Percentiles rank a stretch among this genome's conserved stretches.
Evolutionary conservation across 2,113 vertebrate species (phyloP).

Genomic region (Chlamydotis undulata): DNA sequence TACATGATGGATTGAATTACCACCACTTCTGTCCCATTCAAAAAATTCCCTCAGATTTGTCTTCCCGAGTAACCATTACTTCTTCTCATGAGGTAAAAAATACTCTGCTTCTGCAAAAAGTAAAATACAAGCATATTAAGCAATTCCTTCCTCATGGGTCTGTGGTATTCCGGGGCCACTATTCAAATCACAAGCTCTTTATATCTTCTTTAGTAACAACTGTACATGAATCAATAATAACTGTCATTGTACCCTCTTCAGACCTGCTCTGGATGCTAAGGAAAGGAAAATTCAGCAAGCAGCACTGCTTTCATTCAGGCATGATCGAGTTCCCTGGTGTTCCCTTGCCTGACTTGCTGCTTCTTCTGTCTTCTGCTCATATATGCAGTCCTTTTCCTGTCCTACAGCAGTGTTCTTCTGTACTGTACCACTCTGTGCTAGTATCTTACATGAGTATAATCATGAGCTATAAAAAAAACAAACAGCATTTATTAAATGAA

Average conservation of each 20-base stretch:
- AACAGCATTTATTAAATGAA: constrained; percentile 18
- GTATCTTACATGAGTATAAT: not conserved
- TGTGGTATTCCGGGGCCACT: not conserved
- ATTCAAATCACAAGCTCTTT: constrained; percentile 12
- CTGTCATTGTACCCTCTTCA: not conserved
- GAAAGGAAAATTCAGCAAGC: constrained; percentile 2
- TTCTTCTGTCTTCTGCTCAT: not conserved
- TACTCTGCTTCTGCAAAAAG: not conserved
- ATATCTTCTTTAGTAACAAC: not conserved
- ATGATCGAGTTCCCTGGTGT: not conserved
- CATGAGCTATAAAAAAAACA: not conserved
- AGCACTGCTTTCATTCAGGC: not conserved
- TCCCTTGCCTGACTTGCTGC: not conserved
- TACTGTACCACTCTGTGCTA: not conserved
- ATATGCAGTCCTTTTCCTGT: not conserved
- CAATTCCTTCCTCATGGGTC: not conserved
- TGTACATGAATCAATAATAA: not conserved
- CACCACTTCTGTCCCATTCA: not conserved
- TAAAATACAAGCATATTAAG: not conserved
- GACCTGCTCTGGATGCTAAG: not conserved
- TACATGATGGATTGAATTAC: not conserved
- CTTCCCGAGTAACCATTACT: not conserved
- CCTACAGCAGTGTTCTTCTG: not conserved
- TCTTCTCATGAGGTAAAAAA: not conserved
- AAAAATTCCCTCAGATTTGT: not conserved